phyloP scores from a whole-genome alignment of 2,888 invertebrate species.

The Dilophus febrilis region DNA sequence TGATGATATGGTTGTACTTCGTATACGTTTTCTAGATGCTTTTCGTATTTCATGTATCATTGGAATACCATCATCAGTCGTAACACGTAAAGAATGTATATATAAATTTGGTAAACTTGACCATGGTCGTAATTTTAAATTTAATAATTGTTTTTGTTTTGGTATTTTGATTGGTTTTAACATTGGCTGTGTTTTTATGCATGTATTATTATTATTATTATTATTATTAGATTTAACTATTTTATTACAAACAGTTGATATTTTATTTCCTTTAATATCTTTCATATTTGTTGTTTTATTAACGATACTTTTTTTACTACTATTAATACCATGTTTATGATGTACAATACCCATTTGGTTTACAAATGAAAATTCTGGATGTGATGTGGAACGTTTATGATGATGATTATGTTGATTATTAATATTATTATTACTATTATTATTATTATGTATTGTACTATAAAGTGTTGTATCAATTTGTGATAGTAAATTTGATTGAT shows the following conservation, averaged over 20 bases:
- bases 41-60: slow-evolving; percentile 14
- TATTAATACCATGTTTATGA: no score
- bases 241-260: neutral
- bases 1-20: slow-evolving; percentile 17
- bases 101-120: slow-evolving; percentile 29
- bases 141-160: neutral
- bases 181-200: no score
- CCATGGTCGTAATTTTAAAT: slow-evolving; percentile 27
- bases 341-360: no score
- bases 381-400: slow-evolving; percentile 34
- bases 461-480: slow-evolving; percentile 42
- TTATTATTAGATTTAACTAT: neutral
- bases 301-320: neutral
- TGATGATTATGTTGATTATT: slow-evolving; percentile 14
- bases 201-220: no score
- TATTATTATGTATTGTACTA: slow-evolving; percentile 18
- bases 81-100: no score
- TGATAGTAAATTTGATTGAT: slow-evolving; percentile 40
- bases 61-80: no score
- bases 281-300: neutral
- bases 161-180: neutral
- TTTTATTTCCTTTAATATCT: neutral
- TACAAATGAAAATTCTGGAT: slow-evolving; percentile 34
- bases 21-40: slow-evolving; percentile 10
- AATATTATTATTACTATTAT: slow-evolving; percentile 18